Conservation (phyloP, 1,140 invertebrate genomes). For the Drosophila ficusphila region DNA sequence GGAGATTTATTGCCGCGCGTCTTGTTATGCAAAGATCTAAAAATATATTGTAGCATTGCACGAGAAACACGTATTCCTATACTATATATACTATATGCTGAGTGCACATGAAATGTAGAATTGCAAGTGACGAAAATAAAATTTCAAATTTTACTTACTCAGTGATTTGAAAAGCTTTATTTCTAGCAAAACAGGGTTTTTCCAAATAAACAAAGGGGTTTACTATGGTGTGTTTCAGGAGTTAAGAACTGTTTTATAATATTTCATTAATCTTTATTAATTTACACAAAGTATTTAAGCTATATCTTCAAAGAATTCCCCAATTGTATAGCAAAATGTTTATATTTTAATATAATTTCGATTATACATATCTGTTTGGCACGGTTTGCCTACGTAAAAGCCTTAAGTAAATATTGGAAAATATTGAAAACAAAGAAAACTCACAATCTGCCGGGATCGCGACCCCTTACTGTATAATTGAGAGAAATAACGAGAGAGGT, state of each 20-base stretch:
- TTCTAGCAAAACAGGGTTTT: background rate
- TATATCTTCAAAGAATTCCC: background rate
- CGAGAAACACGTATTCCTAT: conserved; percentile 21
- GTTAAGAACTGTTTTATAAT: too few species aligned
- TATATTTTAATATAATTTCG: background rate
- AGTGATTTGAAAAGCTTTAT: conserved; percentile 7
- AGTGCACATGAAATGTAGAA: conserved; percentile 36
- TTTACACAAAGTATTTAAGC: background rate
- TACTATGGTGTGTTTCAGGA: background rate
- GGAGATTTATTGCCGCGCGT: conserved; percentile 44
- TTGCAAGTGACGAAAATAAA: conserved; percentile 58
- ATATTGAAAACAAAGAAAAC: conserved; percentile 53
- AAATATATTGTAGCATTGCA: conserved; percentile 47
- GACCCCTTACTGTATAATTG: conserved; percentile 12
- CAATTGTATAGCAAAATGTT: background rate
- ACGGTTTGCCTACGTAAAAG: conserved; percentile 14
- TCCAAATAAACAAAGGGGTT: conserved; percentile 24
- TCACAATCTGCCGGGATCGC: conserved; percentile 31
- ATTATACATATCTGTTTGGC: background rate
- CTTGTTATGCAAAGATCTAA: conserved; percentile 56
- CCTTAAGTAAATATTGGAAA: conserved; percentile 26
- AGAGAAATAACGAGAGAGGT: background rate
- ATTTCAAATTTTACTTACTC: conserved; percentile 11
- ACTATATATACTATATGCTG: conserved; percentile 29
- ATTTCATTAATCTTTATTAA: too few species aligned